phyloP scores from a whole-genome alignment of 92 coral and sea anemone genomes.

The Parazoanthus swiftii region DNA sequence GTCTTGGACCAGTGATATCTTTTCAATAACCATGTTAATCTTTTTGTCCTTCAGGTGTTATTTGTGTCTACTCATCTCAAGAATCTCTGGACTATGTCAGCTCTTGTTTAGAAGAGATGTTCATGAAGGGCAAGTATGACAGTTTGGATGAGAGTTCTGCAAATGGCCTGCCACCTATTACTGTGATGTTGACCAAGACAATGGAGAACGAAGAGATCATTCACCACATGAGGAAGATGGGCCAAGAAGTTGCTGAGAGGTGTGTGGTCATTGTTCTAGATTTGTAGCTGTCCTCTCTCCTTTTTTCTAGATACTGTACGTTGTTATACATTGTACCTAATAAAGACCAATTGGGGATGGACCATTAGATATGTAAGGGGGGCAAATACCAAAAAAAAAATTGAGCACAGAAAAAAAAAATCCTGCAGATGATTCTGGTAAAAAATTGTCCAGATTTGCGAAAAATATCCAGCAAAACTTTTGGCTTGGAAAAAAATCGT shows the following conservation, averaged over 20 bases:
- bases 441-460: too few relatives aligned
- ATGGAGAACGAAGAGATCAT: slow-evolving; percentile 76
- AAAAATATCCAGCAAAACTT: too few relatives aligned
- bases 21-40: too few relatives aligned
- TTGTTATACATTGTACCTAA: too few relatives aligned
- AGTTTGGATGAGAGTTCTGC: slow-evolving; percentile 77
- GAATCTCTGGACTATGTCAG: slow-evolving; percentile 79
- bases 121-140: slow-evolving; percentile 69
- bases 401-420: too few relatives aligned
- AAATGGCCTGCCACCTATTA: slow-evolving; percentile 62
- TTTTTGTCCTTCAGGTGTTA: slow-evolving; percentile 59
- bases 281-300: not conserved
- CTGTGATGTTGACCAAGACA: slow-evolving; percentile 82
- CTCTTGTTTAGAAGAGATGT: slow-evolving; percentile 68
- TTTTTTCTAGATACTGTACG: too few relatives aligned
- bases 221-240: slow-evolving; percentile 73
- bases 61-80: slow-evolving; percentile 86
- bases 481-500: too few relatives aligned
- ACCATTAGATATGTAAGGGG: too few relatives aligned
- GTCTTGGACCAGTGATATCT: too few relatives aligned
- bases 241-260: slow-evolving; percentile 87
- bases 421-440: too few relatives aligned
- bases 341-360: too few relatives aligned
- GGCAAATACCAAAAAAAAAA: too few relatives aligned
- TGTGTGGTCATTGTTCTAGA: not conserved